Base-by-base conservation (phyloP, 2,888 invertebrate species). In the Lottia gigantea region DNA sequence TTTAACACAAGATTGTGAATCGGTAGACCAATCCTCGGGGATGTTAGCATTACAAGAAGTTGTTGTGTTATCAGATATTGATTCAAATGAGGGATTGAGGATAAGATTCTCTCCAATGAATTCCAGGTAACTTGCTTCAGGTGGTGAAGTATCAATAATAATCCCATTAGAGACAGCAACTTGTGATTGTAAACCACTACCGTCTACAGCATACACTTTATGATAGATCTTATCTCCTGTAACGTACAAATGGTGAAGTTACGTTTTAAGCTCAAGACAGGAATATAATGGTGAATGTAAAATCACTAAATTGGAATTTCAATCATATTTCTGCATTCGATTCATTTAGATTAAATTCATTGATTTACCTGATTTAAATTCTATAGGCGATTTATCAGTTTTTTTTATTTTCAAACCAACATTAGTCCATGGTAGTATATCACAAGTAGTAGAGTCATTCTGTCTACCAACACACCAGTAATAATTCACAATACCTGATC, bases 81-180 rank as follows among this genome's bases (percentile, higher is more conserved):
- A n/a, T 62, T 78, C 76, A 71, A 78, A 78, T 4, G 78, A 78
- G 7, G 76, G 78, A 67, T 78, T 76, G 3, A 47, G 14, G 0
- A 77, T 19, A 4, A 78, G 26, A 65, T 79, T 78, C 0, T 62
- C 40, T 1, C 68, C 74, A 2, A 65, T 19, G 61, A 77, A 74
- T 6, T 71, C 46, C 11, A 74, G 62, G 65, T 67, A 63, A 4
- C 71, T 45, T 25, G 70, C 63, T 1, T 46, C 55, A 16, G 81
- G 80, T n/a, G 78, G 73, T 1, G 80, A 74, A 7, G 66, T 70
- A 63, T 81, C 81, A 26, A 80, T 55, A 0, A 61, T 72, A 6
- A 80, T 74, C 11, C 81, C 81, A 71, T 81, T 76, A 12, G 81
- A 81, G n/a, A 76, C 73, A 23, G 63, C 74, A 46, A 72, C 74